Percentiles rank a stretch among this genome's conserved stretches.
These are phyloP conservation scores for Entomobrya multifasciata DNA, from an alignment of 2,888 invertebrate species.

Conservation along the genomic window DNA sequence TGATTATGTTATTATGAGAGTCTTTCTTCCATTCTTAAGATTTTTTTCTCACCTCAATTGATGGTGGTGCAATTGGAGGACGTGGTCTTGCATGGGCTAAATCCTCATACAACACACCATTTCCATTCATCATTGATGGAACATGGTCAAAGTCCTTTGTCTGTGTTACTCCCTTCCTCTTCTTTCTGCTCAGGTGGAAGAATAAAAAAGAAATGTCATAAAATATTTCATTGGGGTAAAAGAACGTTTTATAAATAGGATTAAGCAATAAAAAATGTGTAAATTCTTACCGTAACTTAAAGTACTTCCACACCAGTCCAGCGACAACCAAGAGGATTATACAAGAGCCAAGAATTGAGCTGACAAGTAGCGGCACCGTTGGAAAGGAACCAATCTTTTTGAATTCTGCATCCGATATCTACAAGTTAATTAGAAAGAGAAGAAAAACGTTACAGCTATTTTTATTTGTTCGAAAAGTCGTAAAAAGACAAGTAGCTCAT, in stretches of 20 bases:
- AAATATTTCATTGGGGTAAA: background rate
- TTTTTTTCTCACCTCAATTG: slow-evolving; percentile 77
- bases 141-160: slow-evolving; percentile 80
- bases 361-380: slow-evolving; percentile 79
- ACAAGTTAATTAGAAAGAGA: slow-evolving; percentile 1
- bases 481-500: too few relatives aligned
- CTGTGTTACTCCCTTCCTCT: slow-evolving; percentile 79
- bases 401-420: slow-evolving; percentile 79
- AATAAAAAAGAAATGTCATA: background rate
- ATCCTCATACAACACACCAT: slow-evolving; percentile 79
- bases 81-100: slow-evolving; percentile 78
- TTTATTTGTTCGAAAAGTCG: too few relatives aligned
- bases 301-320: slow-evolving; percentile 79
- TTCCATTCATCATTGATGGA: slow-evolving; percentile 79
- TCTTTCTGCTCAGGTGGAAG: slow-evolving; percentile 74
- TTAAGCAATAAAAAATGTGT: background rate
- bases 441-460: background rate
- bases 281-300: slow-evolving; percentile 69
- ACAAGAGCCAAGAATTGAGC: slow-evolving; percentile 79
- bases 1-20: slow-evolving; percentile 25
- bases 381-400: slow-evolving; percentile 79
- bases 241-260: background rate
- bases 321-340: slow-evolving; percentile 79
- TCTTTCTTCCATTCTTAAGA: background rate
- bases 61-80: slow-evolving; percentile 79